Percentiles rank a stretch among this genome's conserved stretches.
These are phyloP conservation scores for Athripsodes cinereus DNA, from an alignment of 2,888 invertebrate species.

Conservation along the genomic window DNA sequence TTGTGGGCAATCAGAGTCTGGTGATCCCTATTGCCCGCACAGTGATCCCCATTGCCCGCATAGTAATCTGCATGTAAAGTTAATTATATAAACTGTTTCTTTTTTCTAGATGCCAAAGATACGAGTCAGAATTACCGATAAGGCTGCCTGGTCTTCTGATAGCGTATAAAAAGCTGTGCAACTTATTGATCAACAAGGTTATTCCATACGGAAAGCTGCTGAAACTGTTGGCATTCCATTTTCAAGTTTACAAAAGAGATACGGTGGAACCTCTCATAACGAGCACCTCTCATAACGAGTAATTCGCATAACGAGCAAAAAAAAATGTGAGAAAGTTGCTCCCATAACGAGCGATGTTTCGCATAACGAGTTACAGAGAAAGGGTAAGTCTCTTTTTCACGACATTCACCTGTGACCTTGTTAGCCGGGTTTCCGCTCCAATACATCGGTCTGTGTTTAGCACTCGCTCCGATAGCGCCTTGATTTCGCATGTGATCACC, in stretches of 20 bases:
- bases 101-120: not conserved
- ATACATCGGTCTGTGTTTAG: no score
- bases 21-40: not conserved
- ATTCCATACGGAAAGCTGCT: not conserved
- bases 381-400: no score
- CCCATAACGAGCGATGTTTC: no score
- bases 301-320: not conserved
- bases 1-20: not conserved
- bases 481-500: no score
- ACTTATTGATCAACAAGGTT: not conserved
- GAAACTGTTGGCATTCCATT: not conserved
- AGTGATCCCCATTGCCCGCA: constrained; percentile 2
- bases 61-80: not conserved
- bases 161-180: not conserved
- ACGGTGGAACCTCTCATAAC: no score
- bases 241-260: not conserved
- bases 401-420: no score
- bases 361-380: no score
- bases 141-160: not conserved
- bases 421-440: no score
- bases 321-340: no score
- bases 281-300: no score
- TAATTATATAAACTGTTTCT: not conserved
- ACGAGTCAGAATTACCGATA: not conserved
- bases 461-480: no score